A percentile compares a stretch with the other conserved stretches of the same genome.
phyloP scores from a whole-genome alignment of 1,140 invertebrate species.

The Atta texana region DNA sequence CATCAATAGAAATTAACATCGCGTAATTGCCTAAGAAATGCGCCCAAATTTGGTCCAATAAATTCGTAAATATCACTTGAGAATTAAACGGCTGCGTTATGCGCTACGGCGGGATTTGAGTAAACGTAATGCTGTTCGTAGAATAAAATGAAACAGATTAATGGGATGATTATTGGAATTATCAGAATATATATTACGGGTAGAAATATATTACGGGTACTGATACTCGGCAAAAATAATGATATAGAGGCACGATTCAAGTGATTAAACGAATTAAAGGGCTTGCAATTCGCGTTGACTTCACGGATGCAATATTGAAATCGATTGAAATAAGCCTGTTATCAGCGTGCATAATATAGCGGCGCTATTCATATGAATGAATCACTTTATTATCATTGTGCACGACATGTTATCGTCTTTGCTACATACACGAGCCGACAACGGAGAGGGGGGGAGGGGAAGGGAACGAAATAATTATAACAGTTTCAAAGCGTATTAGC shows the following conservation, averaged over 20 bases:
- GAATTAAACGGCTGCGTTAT: background rate
- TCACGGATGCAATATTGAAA: slow-evolving; percentile 24
- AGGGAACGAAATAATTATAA: background rate
- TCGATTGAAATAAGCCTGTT: slow-evolving; percentile 54
- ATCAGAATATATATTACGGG: too few species aligned
- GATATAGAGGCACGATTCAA: background rate
- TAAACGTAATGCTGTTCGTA: background rate
- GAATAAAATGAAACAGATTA: background rate
- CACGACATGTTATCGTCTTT: background rate
- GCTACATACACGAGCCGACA: background rate
- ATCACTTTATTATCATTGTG: slow-evolving; percentile 20
- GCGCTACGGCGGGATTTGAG: background rate
- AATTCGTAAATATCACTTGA: background rate
- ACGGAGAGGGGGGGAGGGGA: background rate
- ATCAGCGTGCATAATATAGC: slow-evolving; percentile 46
- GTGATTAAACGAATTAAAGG: slow-evolving; percentile 32
- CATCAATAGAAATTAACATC: too few species aligned
- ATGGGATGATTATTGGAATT: background rate
- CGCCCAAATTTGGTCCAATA: background rate
- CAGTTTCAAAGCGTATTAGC: background rate
- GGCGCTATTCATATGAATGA: slow-evolving; percentile 38
- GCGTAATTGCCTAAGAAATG: background rate
- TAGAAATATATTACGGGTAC: slow-evolving; percentile 5
- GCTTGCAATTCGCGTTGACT: background rate
- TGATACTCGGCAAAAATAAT: background rate